Evolutionary conservation across 2,113 vertebrate species (phyloP).

Genomic region (Trachemys scripta): DNA sequence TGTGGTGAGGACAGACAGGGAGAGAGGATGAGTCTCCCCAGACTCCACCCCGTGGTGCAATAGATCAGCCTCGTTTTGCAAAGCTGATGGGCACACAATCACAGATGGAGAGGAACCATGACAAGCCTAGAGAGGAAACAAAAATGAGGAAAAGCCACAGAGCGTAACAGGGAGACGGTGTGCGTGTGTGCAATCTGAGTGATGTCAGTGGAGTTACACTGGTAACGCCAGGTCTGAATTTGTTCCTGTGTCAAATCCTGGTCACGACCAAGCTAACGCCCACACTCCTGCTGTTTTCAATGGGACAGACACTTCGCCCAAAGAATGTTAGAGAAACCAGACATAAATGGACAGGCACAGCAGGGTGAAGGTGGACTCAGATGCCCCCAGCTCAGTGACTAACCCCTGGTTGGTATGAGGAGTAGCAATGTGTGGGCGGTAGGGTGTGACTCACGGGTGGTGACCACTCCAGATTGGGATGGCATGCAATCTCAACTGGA

Average conservation of each 20-base stretch:
- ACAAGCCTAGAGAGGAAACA: neutral
- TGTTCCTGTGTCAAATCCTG: neutral
- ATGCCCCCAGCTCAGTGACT: constrained; percentile 65
- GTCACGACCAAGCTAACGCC: neutral
- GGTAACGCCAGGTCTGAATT: neutral
- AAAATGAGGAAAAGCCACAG: rapidly evolving
- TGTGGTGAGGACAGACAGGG: neutral
- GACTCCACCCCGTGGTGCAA: rapidly evolving
- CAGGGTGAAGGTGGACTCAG: constrained; percentile 8
- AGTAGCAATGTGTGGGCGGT: constrained; percentile 71
- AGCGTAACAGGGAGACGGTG: rapidly evolving
- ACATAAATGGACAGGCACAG: neutral
- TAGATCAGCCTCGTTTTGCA: neutral
- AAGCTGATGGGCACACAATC: too few relatives aligned
- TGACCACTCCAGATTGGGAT: neutral
- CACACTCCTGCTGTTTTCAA: rapidly evolving
- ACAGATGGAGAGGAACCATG: neutral
- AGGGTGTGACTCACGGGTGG: constrained; percentile 61
- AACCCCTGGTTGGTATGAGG: constrained; percentile 78
- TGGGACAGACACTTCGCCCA: rapidly evolving
- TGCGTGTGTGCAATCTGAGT: neutral
- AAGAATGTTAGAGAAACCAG: neutral
- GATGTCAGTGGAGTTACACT: neutral
- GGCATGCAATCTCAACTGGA: neutral
- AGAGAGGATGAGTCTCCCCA: rapidly evolving